Conservation (phyloP, 2,113 vertebrate species). For the western clawed frog (Xenopus tropicalis) region DNA sequence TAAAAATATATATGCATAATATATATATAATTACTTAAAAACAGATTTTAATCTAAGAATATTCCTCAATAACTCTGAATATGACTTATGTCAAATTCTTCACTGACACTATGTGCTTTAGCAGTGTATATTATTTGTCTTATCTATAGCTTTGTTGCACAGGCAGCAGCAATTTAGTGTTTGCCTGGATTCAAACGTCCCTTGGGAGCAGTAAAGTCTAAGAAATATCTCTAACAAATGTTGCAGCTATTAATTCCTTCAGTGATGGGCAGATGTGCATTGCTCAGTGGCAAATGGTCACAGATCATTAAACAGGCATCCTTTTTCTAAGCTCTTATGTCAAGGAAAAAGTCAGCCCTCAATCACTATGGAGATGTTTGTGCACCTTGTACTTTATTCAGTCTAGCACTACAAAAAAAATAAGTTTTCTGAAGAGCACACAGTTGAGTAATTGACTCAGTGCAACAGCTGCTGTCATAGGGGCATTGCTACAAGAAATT, state of each 20-base stretch:
- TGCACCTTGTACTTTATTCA: constrained; percentile 50
- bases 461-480: constrained; percentile 55
- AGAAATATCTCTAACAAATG: not conserved
- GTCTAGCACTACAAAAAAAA: constrained; percentile 50
- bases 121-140: not conserved
- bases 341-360: constrained; percentile 45
- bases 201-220: not conserved
- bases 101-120: too few relatives aligned
- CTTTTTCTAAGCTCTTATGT: constrained; percentile 44
- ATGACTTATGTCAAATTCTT: too few relatives aligned
- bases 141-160: not conserved
- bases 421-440: constrained; percentile 45
- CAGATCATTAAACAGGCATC: constrained; percentile 48
- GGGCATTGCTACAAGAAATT: constrained; percentile 54
- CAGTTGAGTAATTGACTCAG: constrained; percentile 54
- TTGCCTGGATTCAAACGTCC: not conserved
- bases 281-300: constrained; percentile 45
- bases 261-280: constrained; percentile 24
- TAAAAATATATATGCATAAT: too few relatives aligned
- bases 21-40: too few relatives aligned
- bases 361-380: constrained; percentile 48
- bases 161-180: not conserved
- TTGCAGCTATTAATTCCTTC: constrained; percentile 39
- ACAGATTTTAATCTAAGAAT: too few relatives aligned
- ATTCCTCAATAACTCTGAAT: too few relatives aligned